Conservation (phyloP, 2,888 invertebrate genomes). For the Drosophila tanythrix region DNA sequence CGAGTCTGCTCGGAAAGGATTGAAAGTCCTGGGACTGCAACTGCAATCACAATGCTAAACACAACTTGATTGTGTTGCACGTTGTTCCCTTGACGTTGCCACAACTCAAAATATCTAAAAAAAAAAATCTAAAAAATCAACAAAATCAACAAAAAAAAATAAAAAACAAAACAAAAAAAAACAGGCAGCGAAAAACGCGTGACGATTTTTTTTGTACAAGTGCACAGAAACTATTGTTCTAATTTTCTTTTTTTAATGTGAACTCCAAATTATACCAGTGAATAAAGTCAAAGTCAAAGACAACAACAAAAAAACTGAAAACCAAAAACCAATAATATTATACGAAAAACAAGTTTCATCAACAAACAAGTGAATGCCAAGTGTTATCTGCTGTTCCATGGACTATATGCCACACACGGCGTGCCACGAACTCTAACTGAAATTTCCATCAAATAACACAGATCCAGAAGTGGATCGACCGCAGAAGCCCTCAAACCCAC, state of each 20-base stretch:
- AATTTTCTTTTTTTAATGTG: conserved; percentile 49
- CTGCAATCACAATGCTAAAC: conserved; percentile 13
- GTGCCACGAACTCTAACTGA: conserved; percentile 2
- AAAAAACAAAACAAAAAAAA: background rate
- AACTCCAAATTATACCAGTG: conserved; percentile 36
- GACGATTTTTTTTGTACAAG: conserved; percentile 62
- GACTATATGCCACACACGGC: conserved; percentile 24
- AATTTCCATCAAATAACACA: background rate
- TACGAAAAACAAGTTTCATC: background rate
- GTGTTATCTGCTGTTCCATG: conserved; percentile 19
- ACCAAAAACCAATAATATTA: conserved; percentile 6
- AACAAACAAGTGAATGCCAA: conserved; percentile 12
- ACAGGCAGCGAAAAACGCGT: conserved; percentile 12
- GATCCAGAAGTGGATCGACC: background rate
- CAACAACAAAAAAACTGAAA: conserved; percentile 5
- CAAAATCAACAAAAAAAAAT: background rate
- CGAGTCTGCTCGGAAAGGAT: conserved; percentile 9
- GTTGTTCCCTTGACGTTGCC: conserved; percentile 18
- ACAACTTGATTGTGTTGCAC: conserved; percentile 9
- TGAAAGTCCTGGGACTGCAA: conserved; percentile 15
- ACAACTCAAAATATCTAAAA: background rate
- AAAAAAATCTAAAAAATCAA: background rate
- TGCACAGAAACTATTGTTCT: conserved; percentile 45
- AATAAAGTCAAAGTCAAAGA: conserved; percentile 12
- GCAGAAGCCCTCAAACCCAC: background rate